Evolutionary conservation across 2,113 vertebrate species (phyloP).

Genomic region (Theristicus caerulescens): DNA sequence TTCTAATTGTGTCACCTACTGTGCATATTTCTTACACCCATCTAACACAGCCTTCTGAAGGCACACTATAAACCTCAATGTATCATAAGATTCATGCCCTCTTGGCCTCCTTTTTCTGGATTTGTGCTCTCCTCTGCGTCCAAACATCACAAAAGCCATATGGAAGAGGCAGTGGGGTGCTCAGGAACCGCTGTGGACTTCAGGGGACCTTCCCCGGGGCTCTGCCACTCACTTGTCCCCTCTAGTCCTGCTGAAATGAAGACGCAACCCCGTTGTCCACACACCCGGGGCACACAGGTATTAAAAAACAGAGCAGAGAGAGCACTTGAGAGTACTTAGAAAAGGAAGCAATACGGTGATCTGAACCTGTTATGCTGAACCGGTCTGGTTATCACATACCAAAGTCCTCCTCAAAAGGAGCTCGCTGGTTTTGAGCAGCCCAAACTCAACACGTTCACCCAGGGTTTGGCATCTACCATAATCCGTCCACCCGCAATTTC

Average conservation of each 20-base stretch:
- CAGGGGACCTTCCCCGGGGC: not conserved
- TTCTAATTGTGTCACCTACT: not conserved
- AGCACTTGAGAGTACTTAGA: not conserved
- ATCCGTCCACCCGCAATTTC: not conserved
- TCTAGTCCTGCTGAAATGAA: not conserved
- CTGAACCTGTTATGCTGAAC: not conserved
- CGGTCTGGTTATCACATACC: not conserved
- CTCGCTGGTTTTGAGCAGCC: not conserved
- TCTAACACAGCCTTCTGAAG: not conserved
- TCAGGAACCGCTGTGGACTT: not conserved
- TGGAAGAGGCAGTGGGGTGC: not conserved
- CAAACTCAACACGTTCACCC: not conserved
- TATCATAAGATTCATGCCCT: not conserved
- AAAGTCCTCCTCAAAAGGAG: not conserved
- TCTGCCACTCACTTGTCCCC: not conserved
- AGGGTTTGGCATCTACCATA: no score
- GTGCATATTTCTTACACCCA: not conserved
- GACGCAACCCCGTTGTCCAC: accelerated
- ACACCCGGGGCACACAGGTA: not conserved
- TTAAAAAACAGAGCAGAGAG: not conserved
- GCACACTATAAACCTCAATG: not conserved
- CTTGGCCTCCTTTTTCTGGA: not conserved
- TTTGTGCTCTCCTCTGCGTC: not conserved
- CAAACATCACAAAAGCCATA: not conserved
- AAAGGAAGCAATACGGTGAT: not conserved